These are phyloP conservation scores for Chrysina gloriosa DNA, from an alignment of 2,888 invertebrate species.

Conservation along the genomic window DNA sequence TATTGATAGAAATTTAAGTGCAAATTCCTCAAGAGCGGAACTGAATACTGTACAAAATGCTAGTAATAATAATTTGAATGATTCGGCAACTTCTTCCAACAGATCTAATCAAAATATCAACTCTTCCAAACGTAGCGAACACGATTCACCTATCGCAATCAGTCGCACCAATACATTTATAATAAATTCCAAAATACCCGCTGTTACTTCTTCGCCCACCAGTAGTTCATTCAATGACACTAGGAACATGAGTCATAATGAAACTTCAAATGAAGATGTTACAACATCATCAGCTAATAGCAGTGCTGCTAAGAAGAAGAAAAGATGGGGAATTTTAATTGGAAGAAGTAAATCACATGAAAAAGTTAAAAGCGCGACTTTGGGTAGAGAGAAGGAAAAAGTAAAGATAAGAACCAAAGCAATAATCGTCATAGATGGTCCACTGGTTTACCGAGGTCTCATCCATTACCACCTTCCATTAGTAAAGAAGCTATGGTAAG, in stretches of 20 bases:
- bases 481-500: constrained; percentile 83
- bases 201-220: constrained; percentile 39
- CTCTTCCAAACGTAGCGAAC: constrained; percentile 27
- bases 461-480: constrained; percentile 79
- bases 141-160: constrained; percentile 46
- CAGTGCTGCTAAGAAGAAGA: constrained; percentile 64
- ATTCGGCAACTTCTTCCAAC: constrained; percentile 47
- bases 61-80: constrained; percentile 47
- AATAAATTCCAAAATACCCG: constrained; percentile 51
- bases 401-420: constrained; percentile 65
- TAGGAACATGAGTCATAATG: constrained; percentile 40
- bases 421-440: constrained; percentile 77
- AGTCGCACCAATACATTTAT: constrained; percentile 56
- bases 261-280: constrained; percentile 45
- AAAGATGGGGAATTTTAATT: constrained; percentile 78
- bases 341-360: constrained; percentile 70
- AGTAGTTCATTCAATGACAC: constrained; percentile 44
- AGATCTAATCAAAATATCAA: constrained; percentile 50
- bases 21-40: constrained; percentile 40
- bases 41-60: constrained; percentile 36
- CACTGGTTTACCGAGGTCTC: constrained; percentile 74
- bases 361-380: constrained; percentile 75
- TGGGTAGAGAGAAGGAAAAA: constrained; percentile 74
- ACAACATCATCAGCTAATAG: constrained; percentile 48
- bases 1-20: constrained; percentile 50